Evolutionary conservation across 2,888 invertebrate genomes (phyloP).

Genomic region (Nomada ferruginata): DNA sequence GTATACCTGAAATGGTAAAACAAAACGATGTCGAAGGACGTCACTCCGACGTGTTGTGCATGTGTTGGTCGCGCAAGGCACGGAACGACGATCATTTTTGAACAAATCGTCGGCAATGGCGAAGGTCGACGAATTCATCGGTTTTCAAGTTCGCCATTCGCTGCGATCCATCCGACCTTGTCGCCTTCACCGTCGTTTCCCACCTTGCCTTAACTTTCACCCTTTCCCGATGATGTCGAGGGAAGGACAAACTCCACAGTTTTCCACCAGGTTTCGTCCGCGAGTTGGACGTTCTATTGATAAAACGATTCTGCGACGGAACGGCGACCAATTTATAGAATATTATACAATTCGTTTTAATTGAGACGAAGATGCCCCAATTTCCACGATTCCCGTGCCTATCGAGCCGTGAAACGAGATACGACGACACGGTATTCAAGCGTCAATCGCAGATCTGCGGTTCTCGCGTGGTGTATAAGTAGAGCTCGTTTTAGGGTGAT

Average conservation of each 20-base stretch:
- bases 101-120: constrained; percentile 51
- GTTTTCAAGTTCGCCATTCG: constrained; percentile 22
- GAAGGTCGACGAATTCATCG: constrained; percentile 53
- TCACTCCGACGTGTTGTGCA: constrained; percentile 21
- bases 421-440: constrained; percentile 6
- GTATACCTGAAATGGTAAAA: constrained; percentile 35
- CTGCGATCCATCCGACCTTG: constrained; percentile 5
- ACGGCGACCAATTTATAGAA: too few species aligned
- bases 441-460: constrained; percentile 8
- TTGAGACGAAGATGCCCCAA: background rate
- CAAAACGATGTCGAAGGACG: constrained; percentile 51
- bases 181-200: constrained; percentile 15
- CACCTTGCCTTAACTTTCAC: constrained; percentile 29
- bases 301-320: too few species aligned
- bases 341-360: background rate
- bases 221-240: too few species aligned
- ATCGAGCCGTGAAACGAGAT: constrained; percentile 8
- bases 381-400: background rate
- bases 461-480: background rate
- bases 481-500: background rate
- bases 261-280: too few species aligned
- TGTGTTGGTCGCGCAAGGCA: constrained; percentile 14
- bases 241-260: background rate
- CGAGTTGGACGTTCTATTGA: too few species aligned
- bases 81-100: constrained; percentile 52